Base-by-base conservation (phyloP, 2,888 invertebrate genomes). In the Drymonia ruficornis region DNA sequence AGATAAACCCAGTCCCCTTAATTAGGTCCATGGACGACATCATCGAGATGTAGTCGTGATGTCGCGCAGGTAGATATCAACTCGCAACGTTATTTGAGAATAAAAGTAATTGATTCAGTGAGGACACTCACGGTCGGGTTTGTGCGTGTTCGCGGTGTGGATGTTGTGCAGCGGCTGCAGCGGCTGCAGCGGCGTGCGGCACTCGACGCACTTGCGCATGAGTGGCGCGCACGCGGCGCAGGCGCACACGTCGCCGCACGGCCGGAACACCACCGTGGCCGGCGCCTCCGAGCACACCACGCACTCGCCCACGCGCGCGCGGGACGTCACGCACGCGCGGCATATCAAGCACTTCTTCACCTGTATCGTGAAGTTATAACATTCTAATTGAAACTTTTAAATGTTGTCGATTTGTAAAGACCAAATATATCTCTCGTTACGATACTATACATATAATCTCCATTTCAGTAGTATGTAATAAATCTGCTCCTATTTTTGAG, bases 151-250 rank as follows among this genome's bases (percentile, higher is more conserved):
- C 11, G 40, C 15, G 15, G n/a, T 9, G 28, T 23, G 23, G 45
- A n/a, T 9, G 12, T 19, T 43, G 43, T 40, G 65, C 16, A 46
- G 63, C 59, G 16, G 60, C 57, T 52, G 60, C 23, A 58, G 63
- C 51, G 64, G 75, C 61, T 72, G 76, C 56, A 99, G 97, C 83
- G 97, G 96, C 48, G 97, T 95, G 74, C 98, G 95, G 88, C 99
- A 99, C 85, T 97, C 96, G 15, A 99, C 98, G 92, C 99, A 99
- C 93, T 99, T 99, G 93, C 98, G 98, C 98, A 99, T 98, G 74
- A 99, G 95, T 65, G 96, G 96, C 60, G 98, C 97, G 91, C 99
- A 99, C 72, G 95, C 81, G 46, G 86, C 88, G 93, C 98, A 98
- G 18, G 97, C 97, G 91, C 97, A 96, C 96, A 99, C 98, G 91